These are phyloP conservation scores for Cremastobaeus sp. DNA, from an alignment of 2,888 invertebrate species.

Conservation along the genomic window DNA sequence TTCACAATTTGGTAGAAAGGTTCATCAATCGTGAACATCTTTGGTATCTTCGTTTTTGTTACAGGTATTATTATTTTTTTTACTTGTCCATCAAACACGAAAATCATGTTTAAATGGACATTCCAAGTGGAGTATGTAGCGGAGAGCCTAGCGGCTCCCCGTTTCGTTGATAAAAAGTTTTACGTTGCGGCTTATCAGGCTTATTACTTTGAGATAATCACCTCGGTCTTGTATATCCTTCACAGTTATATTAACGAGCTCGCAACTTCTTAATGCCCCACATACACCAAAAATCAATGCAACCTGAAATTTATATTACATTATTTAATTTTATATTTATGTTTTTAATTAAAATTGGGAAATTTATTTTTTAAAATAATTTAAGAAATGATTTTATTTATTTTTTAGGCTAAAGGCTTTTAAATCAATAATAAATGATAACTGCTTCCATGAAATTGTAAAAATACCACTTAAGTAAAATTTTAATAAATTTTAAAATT, in stretches of 20 bases:
- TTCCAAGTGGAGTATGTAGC: no score
- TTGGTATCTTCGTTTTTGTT: slow-evolving; percentile 9
- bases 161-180: no score
- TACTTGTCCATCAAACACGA: no score
- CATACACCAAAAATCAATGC: slow-evolving; percentile 17
- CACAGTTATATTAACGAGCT: slow-evolving; percentile 12
- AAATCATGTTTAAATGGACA: no score
- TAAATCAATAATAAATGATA: not conserved
- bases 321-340: not conserved
- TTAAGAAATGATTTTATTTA: not conserved
- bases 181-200: no score
- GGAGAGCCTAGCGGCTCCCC: no score
- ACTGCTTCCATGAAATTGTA: slow-evolving; percentile 1
- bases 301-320: slow-evolving; percentile 5
- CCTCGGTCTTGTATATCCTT: slow-evolving; percentile 10
- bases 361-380: not conserved
- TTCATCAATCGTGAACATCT: slow-evolving; percentile 15
- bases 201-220: slow-evolving; percentile 5
- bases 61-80: slow-evolving; percentile 7
- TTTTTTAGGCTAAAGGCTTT: not conserved
- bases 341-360: not conserved
- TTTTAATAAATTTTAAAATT: not conserved
- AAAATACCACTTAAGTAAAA: slow-evolving; percentile 2
- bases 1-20: slow-evolving; percentile 4
- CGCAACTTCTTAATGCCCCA: slow-evolving; percentile 16